Base-by-base conservation (phyloP, 2,888 invertebrate genomes). In the Pteria penguin region DNA sequence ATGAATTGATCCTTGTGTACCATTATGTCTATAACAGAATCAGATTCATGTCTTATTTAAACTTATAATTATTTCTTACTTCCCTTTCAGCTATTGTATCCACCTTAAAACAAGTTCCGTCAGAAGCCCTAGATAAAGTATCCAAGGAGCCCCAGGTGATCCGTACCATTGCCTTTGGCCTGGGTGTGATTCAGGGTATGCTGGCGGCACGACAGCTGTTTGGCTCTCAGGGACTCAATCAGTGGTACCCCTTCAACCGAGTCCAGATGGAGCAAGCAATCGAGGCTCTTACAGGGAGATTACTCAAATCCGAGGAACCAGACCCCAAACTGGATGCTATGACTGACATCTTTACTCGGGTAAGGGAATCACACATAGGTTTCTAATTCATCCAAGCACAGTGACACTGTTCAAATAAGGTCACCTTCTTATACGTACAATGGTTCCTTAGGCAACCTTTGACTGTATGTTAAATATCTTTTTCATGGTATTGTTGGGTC, bases 191-290 rank as follows among this genome's bases (percentile, higher is more conserved):
- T 26, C 90, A 90, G 67, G 87, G 89, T 1, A 79, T 89, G 61
- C 82, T 91, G 22, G 77, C 79, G 26, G 84, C 89, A 3, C 79
- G 90, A 0, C 90, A 91, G 80, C 81, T 89, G 81, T 89, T 90
- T 79, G 91, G 91, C 27, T 82, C 88, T 45, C 85, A 88, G 27
- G 91, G 90, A 18, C 80, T 90, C 27, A 84, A 83, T 57, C 87
- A 89, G 80, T 89, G 86, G 85, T 90, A 89, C 76, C 88, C 90
- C 3, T 86, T 90, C 74, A 84, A 84, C 27, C 71, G 62, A 0
- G 73, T 83, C 11, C 85, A 87, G 79, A 74, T 73, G 54, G 69
- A 73, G 29, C 73, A 73, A 62, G 63, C 73, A 22, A 33, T 75
- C 1, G 61, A 61, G n/a, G 61, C 69, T 32, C 61, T 76, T 2